Evolutionary conservation across 1,140 invertebrate species (phyloP).

Genomic region (Radopholus similis): DNA sequence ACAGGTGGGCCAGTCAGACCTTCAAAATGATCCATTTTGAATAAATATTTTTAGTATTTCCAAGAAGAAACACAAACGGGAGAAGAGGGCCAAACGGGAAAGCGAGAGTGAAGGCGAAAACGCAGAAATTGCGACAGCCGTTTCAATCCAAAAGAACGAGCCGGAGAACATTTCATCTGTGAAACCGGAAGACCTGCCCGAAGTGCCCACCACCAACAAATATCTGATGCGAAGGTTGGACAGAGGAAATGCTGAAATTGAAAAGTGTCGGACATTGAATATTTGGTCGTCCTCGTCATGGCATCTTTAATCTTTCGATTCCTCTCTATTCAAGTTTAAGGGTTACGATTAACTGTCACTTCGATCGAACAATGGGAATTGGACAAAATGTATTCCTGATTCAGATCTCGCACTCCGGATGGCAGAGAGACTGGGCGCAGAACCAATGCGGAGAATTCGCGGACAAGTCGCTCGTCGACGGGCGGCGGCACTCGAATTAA

Average conservation of each 20-base stretch:
- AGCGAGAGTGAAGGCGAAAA: slow-evolving; percentile 10
- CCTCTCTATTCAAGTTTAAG: not conserved
- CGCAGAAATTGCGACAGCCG: not conserved
- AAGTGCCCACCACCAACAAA: slow-evolving; percentile 23
- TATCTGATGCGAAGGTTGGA: slow-evolving; percentile 26
- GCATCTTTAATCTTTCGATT: too few species aligned
- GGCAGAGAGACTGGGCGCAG: not conserved
- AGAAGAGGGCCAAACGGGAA: slow-evolving; percentile 4
- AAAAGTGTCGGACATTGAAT: too few species aligned
- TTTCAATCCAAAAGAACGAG: not conserved
- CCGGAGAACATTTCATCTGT: slow-evolving; percentile 33
- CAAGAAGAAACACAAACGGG: slow-evolving; percentile 13
- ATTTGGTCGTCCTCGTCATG: too few species aligned
- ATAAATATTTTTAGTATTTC: not conserved
- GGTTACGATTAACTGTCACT: too few species aligned
- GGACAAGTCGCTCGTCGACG: not conserved
- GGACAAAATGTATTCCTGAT: not conserved
- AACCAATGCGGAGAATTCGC: not conserved
- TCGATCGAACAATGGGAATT: too few species aligned
- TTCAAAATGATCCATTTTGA: not conserved
- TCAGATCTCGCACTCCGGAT: slow-evolving; percentile 10
- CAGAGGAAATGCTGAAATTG: too few species aligned
- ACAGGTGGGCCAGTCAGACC: not conserved
- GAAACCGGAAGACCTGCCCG: slow-evolving; percentile 27
- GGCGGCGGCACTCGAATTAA: slow-evolving; percentile 11